These are phyloP conservation scores for Phortica variegata DNA, from an alignment of 1,140 invertebrate species.

Conservation along the genomic window DNA sequence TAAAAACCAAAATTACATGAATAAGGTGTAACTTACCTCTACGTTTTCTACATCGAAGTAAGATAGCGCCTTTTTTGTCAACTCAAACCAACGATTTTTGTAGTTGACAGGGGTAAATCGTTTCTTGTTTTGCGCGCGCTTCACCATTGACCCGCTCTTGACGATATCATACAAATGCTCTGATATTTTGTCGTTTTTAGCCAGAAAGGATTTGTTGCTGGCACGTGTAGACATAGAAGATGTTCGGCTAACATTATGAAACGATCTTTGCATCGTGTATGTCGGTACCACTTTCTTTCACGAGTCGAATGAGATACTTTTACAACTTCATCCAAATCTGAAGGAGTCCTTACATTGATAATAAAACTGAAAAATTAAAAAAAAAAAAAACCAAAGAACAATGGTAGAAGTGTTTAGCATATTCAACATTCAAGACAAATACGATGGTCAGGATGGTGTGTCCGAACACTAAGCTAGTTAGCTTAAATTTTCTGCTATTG, in stretches of 20 bases:
- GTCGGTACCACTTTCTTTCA: too few species aligned
- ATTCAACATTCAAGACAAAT: too few species aligned
- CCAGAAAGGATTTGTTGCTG: conserved; percentile 47
- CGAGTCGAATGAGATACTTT: too few species aligned
- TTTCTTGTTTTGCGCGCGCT: conserved; percentile 84
- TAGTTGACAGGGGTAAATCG: conserved; percentile 81
- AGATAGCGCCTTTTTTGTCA: conserved; percentile 71
- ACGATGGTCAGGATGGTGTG: too few species aligned
- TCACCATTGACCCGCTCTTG: conserved; percentile 77
- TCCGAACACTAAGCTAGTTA: too few species aligned
- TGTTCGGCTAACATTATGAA: conserved; percentile 4
- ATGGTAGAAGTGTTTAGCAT: too few species aligned
- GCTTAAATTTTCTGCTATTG: too few species aligned
- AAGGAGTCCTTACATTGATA: too few species aligned
- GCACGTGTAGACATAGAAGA: conserved; percentile 22
- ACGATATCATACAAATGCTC: conserved; percentile 46
- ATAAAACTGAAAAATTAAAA: too few species aligned
- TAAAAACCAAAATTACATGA: too few species aligned
- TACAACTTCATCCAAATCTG: too few species aligned
- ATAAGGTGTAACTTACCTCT: conserved; percentile 73
- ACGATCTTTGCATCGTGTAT: neutral
- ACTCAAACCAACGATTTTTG: conserved; percentile 80
- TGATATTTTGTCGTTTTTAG: conserved; percentile 50
- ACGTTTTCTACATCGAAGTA: conserved; percentile 78
- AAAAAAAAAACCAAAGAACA: too few species aligned